Evolutionary conservation across 2,888 invertebrate genomes (phyloP).

Genomic region (Sthenelais limicola): DNA sequence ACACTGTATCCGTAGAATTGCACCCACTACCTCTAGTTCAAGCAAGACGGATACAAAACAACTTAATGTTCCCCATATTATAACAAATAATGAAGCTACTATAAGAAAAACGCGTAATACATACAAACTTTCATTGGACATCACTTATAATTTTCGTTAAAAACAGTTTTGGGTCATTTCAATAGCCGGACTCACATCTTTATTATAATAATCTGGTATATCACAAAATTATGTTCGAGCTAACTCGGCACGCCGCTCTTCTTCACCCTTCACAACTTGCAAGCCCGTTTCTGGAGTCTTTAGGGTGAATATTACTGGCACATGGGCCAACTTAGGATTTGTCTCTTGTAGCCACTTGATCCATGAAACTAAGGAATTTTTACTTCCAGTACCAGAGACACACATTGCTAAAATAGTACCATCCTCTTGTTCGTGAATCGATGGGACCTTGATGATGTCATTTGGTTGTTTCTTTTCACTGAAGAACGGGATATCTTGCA

Average conservation of each 20-base stretch:
- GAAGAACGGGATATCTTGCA: conserved; percentile 30
- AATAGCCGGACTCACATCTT: no score
- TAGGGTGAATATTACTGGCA: conserved; percentile 90
- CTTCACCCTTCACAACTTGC: conserved; percentile 28
- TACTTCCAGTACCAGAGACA: conserved; percentile 87
- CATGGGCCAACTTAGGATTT: conserved; percentile 81
- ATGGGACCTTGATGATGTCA: conserved; percentile 74
- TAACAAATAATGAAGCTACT: no score
- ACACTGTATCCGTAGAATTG: no score
- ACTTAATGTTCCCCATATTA: no score
- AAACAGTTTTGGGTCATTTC: no score
- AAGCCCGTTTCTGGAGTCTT: conserved; percentile 76
- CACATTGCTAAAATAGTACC: conserved; percentile 90
- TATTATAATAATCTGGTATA: no score
- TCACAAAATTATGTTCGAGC: no score
- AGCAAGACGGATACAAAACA: no score
- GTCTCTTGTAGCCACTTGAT: conserved; percentile 79
- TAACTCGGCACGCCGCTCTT: conserved; percentile 17
- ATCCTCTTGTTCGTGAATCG: conserved; percentile 93
- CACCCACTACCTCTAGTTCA: no score
- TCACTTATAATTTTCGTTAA: no score
- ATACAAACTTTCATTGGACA: no score
- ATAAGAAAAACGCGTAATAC: no score
- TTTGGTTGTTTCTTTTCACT: background rate
- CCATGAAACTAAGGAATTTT: conserved; percentile 89